Base-by-base conservation (phyloP, 23 tunicate species). In the Trididemnum nubilum region DNA sequence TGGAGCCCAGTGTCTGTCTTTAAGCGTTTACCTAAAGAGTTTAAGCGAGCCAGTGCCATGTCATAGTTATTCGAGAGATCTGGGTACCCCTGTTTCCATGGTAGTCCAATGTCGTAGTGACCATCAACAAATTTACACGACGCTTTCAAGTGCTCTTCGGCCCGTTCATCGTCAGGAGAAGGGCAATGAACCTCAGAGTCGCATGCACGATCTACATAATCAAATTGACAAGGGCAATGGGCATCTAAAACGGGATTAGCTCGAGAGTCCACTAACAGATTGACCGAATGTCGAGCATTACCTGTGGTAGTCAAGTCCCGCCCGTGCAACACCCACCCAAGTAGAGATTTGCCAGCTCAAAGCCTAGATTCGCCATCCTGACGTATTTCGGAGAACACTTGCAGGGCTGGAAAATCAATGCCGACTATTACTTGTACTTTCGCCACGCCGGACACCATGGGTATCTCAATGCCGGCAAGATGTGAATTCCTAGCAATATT, bases 151-250 rank as follows among this genome's bases (percentile, higher is more conserved):
- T 7, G 7, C 58, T 21, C 30, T 30, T 38, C 57, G 30, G 78
- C 78, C 3, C 57, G 4, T 38, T 73, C 31, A 27, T 37, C 58
- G 32, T 73, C 58, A 9, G 39, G 58, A 7, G 57, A 73, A 21
- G 78, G 78, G 29, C 26, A 38, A 32, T 30, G 38, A 67, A 33
- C n/a, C 12, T 67, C 74, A 12, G 38, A 38, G n/a, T 67, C 74
- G 38, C 74, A 67, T 4, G 67, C 67, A 61, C 67, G 67, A 61
- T 61, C 67, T 4, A 67, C 38, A 67, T 67, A 67, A 67, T 67
- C 74, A 33, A 67, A 67, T 67, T 67, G 38, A 67, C 74, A 67
- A 4, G 74, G 74, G 38, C 74, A 67, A 3, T 5, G 2, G 4
- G 74, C 12, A 33, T 67, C n/a, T 3, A n/a, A 4, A 4, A 24